Conservation (phyloP, 2,113 vertebrate genomes). For the Leuciscus idus region DNA sequence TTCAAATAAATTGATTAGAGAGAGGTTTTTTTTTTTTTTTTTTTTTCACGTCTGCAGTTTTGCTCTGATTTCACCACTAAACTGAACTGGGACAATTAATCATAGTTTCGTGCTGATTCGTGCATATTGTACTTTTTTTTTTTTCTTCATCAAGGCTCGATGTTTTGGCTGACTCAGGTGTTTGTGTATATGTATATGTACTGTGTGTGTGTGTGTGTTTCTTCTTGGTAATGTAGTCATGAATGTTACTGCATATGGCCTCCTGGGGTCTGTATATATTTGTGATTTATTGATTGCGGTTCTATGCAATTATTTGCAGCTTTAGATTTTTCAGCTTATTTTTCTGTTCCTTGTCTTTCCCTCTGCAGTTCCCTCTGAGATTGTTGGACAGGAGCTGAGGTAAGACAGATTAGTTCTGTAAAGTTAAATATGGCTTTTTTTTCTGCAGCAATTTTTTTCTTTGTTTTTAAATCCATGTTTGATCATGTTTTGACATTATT, state of each 20-base stretch:
- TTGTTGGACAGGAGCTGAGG: conserved; percentile 92
- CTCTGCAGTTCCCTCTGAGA: conserved; percentile 80
- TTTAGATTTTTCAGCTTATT: conserved; percentile 67
- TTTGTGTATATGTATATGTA: conserved; percentile 48
- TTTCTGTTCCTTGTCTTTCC: conserved; percentile 50
- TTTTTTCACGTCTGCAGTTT: conserved; percentile 64
- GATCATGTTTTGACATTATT: conserved; percentile 14
- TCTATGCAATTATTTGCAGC: conserved; percentile 60
- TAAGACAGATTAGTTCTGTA: conserved; percentile 72
- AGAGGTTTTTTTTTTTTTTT: conserved; percentile 41
- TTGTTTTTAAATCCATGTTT: conserved; percentile 3
- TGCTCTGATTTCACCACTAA: conserved; percentile 66
- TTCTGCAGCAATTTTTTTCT: conserved; percentile 11
- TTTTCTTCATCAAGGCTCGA: conserved; percentile 50
- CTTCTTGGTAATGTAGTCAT: conserved; percentile 64
- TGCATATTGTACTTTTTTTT: conserved; percentile 63
- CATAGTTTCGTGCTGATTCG: conserved; percentile 68
- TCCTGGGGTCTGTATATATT: conserved; percentile 67
- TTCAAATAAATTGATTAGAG: conserved; percentile 51
- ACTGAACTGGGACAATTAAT: conserved; percentile 71
- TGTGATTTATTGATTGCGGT: conserved; percentile 76
- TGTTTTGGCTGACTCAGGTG: conserved; percentile 67
- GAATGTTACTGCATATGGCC: conserved; percentile 60
- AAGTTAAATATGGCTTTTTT: conserved; percentile 2
- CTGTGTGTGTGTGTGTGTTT: conserved; percentile 28